Conservation (phyloP, 2,888 invertebrate genomes). For the Eumacrocentrus americanus region DNA sequence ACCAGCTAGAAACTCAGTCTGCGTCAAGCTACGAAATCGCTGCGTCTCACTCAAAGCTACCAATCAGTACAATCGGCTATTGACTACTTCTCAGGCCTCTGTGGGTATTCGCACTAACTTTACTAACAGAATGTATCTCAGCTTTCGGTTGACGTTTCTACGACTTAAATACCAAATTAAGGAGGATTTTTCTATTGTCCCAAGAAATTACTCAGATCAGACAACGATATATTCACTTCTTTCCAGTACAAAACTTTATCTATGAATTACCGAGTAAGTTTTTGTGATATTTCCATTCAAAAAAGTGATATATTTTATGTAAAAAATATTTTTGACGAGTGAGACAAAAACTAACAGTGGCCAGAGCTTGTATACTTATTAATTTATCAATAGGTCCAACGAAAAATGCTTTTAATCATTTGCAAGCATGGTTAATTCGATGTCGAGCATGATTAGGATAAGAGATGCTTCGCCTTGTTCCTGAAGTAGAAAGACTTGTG, state of each 20-base stretch:
- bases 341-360: conserved; percentile 12
- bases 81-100: conserved; percentile 60
- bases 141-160: background rate
- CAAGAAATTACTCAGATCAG: no score
- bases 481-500: conserved; percentile 34
- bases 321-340: background rate
- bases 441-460: no score
- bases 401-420: background rate
- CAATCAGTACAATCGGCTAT: conserved; percentile 59
- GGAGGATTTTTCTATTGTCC: background rate
- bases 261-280: background rate
- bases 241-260: background rate
- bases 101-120: conserved; percentile 61
- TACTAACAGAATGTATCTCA: conserved; percentile 49
- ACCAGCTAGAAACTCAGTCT: conserved; percentile 59
- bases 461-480: conserved; percentile 24
- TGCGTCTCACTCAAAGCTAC: conserved; percentile 60
- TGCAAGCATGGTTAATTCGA: background rate
- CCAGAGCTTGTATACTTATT: conserved; percentile 9
- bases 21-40: conserved; percentile 60
- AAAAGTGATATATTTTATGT: background rate
- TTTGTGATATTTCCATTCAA: background rate
- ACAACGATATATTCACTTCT: no score
- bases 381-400: background rate
- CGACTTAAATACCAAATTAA: background rate